phyloP scores from a whole-genome alignment of 2,888 invertebrate genomes.

The Trissoscelio sp. region DNA sequence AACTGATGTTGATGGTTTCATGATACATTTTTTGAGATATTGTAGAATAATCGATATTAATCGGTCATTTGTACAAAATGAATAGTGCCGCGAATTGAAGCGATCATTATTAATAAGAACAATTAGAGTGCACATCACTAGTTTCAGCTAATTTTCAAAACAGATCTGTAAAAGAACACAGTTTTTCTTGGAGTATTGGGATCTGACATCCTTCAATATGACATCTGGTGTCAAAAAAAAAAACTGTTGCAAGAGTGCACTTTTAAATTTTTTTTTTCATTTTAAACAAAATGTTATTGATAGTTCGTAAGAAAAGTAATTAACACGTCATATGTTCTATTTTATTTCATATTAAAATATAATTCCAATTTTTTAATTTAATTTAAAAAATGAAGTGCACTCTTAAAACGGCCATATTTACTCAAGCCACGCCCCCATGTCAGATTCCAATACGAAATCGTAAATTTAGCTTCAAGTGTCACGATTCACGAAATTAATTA shows the following conservation, averaged over 20 bases:
- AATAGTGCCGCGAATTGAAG: neutral
- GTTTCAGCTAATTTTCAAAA: conserved; percentile 8
- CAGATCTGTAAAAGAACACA: neutral
- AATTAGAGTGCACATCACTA: conserved; percentile 23
- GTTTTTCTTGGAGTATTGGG: conserved; percentile 24
- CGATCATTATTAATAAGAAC: conserved; percentile 1
- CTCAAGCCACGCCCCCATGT: too few species aligned
- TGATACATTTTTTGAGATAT: neutral
- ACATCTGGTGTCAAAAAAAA: too few species aligned
- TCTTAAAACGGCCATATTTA: too few species aligned
- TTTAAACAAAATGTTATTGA: too few species aligned
- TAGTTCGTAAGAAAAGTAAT: too few species aligned
- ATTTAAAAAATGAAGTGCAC: too few species aligned
- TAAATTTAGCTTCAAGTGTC: conserved; percentile 29
- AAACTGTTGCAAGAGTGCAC: too few species aligned
- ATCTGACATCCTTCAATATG: too few species aligned
- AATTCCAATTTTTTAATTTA: too few species aligned
- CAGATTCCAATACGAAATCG: conserved; percentile 19
- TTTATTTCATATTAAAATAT: too few species aligned
- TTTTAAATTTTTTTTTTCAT: too few species aligned
- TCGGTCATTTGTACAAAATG: neutral
- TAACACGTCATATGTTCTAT: too few species aligned
- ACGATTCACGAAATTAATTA: conserved; percentile 14
- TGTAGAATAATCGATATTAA: neutral
- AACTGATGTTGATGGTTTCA: conserved; percentile 27